phyloP scores from a whole-genome alignment of 2,797 vertebrate genomes.

The Podargus strigoides region DNA sequence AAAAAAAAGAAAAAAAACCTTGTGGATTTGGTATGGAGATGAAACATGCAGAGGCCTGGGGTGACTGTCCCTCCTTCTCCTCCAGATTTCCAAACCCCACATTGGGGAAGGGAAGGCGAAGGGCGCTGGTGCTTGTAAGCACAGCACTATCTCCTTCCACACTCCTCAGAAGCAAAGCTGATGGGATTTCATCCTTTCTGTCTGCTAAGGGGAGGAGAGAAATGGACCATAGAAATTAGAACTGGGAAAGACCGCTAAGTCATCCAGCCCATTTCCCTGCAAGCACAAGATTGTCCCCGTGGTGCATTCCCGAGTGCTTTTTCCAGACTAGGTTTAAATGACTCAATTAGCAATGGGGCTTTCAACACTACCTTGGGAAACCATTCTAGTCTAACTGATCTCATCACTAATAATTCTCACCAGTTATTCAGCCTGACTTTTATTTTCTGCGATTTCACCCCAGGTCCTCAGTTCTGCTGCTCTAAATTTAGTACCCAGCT shows the following conservation, averaged over 20 bases:
- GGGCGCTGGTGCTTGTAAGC: background rate
- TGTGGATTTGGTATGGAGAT: background rate
- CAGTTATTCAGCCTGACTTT: background rate
- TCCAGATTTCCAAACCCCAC: background rate
- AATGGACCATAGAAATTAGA: constrained; percentile 61
- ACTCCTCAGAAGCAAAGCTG: background rate
- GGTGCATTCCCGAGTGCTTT: background rate
- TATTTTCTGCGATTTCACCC: background rate
- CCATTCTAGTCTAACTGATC: background rate
- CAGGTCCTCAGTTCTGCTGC: background rate
- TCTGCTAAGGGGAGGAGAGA: background rate
- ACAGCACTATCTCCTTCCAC: background rate
- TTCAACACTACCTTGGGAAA: background rate
- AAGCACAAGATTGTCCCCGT: background rate
- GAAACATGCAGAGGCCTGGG: background rate
- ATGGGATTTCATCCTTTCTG: background rate
- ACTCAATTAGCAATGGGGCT: constrained; percentile 29
- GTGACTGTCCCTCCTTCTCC: background rate
- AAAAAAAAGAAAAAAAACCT: background rate
- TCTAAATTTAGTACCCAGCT: background rate
- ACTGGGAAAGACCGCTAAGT: constrained; percentile 29
- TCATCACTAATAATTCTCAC: constrained; percentile 28
- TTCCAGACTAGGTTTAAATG: constrained; percentile 35
- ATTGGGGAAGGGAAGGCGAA: background rate
- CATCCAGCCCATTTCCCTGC: constrained; percentile 6